Evolutionary conservation across 2,113 vertebrate species (phyloP).

Genomic region (Herpailurus yagouaroundi): DNA sequence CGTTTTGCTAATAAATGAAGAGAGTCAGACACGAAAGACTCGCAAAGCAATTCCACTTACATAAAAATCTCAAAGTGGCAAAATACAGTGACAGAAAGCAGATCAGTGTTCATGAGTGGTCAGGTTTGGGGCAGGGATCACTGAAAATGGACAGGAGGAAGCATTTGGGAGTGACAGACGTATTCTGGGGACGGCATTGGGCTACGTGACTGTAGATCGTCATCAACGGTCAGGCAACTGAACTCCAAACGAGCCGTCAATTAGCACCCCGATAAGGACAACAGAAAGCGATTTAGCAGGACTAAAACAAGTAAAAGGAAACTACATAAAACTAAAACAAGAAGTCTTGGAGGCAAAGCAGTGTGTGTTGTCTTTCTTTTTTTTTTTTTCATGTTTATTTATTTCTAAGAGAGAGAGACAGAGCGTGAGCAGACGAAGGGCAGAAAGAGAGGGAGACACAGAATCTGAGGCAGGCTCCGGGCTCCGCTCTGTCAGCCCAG

Average conservation of each 20-base stretch:
- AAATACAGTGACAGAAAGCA: neutral
- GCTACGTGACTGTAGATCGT: accelerated
- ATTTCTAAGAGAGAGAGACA: no score
- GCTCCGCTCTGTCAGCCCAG: no score
- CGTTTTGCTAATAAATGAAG: neutral
- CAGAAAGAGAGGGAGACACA: no score
- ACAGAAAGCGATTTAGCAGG: neutral
- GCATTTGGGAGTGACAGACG: accelerated
- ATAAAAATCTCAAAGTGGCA: neutral
- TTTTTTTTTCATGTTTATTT: no score
- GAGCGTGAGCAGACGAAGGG: no score
- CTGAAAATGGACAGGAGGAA: neutral
- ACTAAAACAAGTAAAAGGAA: neutral
- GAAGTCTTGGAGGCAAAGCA: neutral
- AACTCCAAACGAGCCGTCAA: accelerated
- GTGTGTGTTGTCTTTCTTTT: no score
- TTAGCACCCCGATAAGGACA: neutral
- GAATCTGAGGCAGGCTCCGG: no score
- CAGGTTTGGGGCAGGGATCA: neutral
- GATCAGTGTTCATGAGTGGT: accelerated
- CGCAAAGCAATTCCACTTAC: neutral
- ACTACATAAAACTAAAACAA: neutral
- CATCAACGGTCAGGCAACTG: no score
- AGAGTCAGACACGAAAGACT: neutral
- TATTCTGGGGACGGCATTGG: accelerated